A percentile compares a stretch with the other conserved stretches of the same genome.
These are phyloP conservation scores for Anoncus sp. DNA, from an alignment of 2,888 invertebrate species.

Conservation along the genomic window DNA sequence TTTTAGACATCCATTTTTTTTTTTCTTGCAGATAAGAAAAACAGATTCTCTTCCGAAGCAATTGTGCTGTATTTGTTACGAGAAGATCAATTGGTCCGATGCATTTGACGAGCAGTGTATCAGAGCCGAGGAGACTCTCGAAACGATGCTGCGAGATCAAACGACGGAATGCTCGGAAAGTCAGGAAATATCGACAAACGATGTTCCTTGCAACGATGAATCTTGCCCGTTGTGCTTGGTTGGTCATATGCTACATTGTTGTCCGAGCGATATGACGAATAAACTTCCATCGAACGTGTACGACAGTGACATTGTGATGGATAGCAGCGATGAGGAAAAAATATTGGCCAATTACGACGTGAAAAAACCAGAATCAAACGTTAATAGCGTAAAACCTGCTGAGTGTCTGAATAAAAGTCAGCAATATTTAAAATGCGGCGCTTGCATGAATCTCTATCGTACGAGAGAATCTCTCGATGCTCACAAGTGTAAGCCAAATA, in stretches of 20 bases:
- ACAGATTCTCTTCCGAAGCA: constrained; percentile 76
- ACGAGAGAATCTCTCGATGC: constrained; percentile 72
- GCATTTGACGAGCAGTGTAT: constrained; percentile 74
- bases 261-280: constrained; percentile 48
- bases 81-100: constrained; percentile 75
- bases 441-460: constrained; percentile 77
- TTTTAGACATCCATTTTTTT: no score
- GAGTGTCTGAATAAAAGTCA: constrained; percentile 68
- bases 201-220: constrained; percentile 47
- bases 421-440: constrained; percentile 75
- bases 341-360: constrained; percentile 32
- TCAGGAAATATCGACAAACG: constrained; percentile 1
- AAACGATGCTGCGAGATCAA: constrained; percentile 68
- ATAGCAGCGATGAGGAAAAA: constrained; percentile 76
- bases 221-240: constrained; percentile 74
- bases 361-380: no score
- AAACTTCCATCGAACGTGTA: constrained; percentile 67
- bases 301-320: constrained; percentile 73
- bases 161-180: constrained; percentile 44
- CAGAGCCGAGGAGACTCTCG: constrained; percentile 72
- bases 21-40: constrained; percentile 69
- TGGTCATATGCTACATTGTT: constrained; percentile 68
- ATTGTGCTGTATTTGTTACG: constrained; percentile 71
- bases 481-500: constrained; percentile 75
- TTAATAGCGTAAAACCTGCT: constrained; percentile 57